Base-by-base conservation (phyloP, 2,113 vertebrate species). In the Neotoma lepida region DNA sequence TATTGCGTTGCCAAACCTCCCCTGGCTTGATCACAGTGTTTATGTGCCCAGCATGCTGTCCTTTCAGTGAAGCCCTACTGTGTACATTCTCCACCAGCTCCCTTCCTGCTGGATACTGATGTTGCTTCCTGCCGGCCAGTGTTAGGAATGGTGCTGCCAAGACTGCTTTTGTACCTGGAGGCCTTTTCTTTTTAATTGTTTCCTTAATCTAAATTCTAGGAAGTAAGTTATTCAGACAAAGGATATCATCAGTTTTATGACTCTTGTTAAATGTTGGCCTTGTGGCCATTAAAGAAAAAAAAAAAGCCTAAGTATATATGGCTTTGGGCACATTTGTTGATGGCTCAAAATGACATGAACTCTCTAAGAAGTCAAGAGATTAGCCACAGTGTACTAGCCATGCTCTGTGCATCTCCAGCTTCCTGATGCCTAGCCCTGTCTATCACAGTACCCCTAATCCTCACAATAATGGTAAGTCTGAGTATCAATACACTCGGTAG, bases 201-300 rank as follows among this genome's bases (percentile, higher is more conserved):
- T 97, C 96, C 96, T 96, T 94, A 71, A 61, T 96, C 1, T 96
- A 96, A 96, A 96, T 97, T 97, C 91, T 93, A 97, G 96, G 96
- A 97, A 97, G 80, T 95, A 87, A 93, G 64, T 94, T 96, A 90
- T 81, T 95, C 85, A 70, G 8, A 88, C 63, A 88, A 88, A 97
- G 96, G 95, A 90, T 93, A 94, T 95, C 87, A 94, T 97, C 80
- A 89, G 76, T 77, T 90, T 90, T 88, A 95, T 90, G 78, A 30
- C 80, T 93, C 26, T 93, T 94, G 74, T 61, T 95, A 85, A 85
- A 41, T 89, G 66, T 93, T 96, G 84, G n/a, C 85, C 56, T 96
- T 86, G 88, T 90, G 87, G 89, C 94, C 81, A 30, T 82, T 73
- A 35, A 68, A 68, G 18, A 35, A 5, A 22, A 90, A 64, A 90